Conservation (phyloP, 2,113 vertebrate genomes). For the Cacatua alba region DNA sequence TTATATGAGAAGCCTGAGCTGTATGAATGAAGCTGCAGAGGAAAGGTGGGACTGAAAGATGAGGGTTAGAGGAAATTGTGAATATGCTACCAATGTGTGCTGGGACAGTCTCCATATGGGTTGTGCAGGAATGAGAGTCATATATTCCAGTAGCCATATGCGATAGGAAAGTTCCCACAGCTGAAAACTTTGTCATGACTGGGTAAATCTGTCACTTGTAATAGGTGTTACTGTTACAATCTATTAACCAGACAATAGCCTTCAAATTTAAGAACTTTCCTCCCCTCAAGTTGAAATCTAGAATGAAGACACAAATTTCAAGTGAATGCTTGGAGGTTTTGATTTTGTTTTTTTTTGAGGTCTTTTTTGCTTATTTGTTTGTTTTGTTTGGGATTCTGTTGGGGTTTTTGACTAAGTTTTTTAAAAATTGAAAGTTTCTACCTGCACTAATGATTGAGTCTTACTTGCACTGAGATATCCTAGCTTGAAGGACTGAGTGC, state of each 20-base stretch:
- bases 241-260: not conserved
- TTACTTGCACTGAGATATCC: not conserved
- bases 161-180: not conserved
- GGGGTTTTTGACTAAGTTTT: not conserved
- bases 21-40: not conserved
- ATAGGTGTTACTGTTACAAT: not conserved
- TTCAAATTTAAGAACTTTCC: not conserved
- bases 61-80: not conserved
- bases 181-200: not conserved
- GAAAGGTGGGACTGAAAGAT: not conserved
- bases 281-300: not conserved
- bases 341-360: not conserved
- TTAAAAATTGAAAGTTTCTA: not conserved
- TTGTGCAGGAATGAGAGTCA: not conserved
- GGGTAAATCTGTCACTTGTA: not conserved
- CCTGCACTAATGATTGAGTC: not conserved
- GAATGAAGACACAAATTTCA: not conserved
- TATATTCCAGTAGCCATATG: not conserved
- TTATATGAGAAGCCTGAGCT: not conserved
- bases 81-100: not conserved
- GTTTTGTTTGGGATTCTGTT: not conserved
- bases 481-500: not conserved
- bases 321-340: not conserved
- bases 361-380: not conserved
- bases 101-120: not conserved